Conservation (phyloP, 2,888 invertebrate species). For the Sylvicola cinctus region DNA sequence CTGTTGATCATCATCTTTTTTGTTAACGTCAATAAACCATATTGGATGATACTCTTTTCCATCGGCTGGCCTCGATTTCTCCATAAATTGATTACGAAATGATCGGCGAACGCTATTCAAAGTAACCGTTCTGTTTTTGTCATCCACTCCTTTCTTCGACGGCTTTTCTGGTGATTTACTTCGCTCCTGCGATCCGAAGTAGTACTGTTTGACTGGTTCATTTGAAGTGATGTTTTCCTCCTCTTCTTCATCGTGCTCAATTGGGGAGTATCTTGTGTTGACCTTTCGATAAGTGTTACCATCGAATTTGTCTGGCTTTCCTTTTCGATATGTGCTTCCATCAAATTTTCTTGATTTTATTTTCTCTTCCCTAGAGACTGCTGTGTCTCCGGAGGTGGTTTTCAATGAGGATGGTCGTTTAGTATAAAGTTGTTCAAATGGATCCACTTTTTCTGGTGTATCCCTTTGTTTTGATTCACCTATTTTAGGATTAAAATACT, state of each 20-base stretch:
- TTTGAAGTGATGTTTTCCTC: no score
- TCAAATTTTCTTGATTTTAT: not conserved
- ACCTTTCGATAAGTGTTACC: conserved; percentile 1
- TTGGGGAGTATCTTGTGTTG: no score
- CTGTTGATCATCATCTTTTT: no score
- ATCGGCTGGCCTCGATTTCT: conserved; percentile 14
- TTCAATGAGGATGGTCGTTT: conserved; percentile 3
- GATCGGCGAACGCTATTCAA: conserved; percentile 22
- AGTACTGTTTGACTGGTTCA: no score
- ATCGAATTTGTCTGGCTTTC: not conserved
- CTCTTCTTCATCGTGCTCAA: no score
- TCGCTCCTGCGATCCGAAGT: no score
- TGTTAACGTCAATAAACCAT: conserved; percentile 22
- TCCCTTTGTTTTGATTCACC: no score
- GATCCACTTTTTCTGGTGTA: conserved; percentile 1
- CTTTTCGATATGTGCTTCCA: not conserved
- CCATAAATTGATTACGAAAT: conserved; percentile 19
- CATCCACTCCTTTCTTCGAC: conserved; percentile 6
- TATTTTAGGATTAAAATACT: no score
- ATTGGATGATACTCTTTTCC: conserved; percentile 19
- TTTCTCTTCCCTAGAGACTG: no score
- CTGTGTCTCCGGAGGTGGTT: no score
- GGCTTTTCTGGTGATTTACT: not conserved
- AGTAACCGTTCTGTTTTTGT: conserved; percentile 22
- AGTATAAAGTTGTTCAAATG: conserved; percentile 3